phyloP scores from a whole-genome alignment of 2,113 vertebrate species.

The Catharus bicknelli region DNA sequence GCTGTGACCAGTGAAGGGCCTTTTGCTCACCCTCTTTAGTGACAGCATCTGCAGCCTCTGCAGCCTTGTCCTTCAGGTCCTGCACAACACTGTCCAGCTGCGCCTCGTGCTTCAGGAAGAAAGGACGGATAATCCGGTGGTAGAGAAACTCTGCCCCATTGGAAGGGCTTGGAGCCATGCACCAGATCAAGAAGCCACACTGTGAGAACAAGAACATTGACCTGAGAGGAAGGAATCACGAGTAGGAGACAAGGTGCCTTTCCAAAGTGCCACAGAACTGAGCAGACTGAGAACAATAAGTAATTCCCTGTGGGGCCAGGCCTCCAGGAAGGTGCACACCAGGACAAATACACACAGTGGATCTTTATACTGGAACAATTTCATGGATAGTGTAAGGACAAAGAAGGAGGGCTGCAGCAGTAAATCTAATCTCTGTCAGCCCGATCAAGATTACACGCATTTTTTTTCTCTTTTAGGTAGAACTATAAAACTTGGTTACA shows the following conservation, averaged over 20 bases:
- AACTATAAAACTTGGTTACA: neutral
- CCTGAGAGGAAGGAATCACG: fast-evolving
- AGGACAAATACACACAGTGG: neutral
- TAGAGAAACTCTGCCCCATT: conserved; percentile 91
- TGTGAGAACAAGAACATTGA: conserved; percentile 35
- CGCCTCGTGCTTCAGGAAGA: conserved; percentile 90
- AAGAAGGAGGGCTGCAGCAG: neutral
- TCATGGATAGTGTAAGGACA: neutral
- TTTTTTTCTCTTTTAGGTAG: neutral
- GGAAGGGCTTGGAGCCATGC: conserved; percentile 90
- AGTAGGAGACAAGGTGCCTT: neutral
- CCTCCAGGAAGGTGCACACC: fast-evolving
- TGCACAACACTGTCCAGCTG: conserved; percentile 84
- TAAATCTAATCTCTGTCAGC: neutral
- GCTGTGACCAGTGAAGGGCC: neutral
- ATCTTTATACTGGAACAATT: neutral
- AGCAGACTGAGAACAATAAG: neutral
- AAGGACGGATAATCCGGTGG: conserved; percentile 84
- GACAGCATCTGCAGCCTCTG: conserved; percentile 88
- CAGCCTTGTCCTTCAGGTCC: conserved; percentile 90
- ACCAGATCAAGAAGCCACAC: conserved; percentile 95
- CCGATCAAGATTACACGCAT: neutral
- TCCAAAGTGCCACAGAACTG: neutral
- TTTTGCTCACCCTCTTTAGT: conserved; percentile 86
- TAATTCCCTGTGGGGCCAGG: neutral